Conservation (phyloP, 2,113 vertebrate genomes). For the Chunga burmeisteri region DNA sequence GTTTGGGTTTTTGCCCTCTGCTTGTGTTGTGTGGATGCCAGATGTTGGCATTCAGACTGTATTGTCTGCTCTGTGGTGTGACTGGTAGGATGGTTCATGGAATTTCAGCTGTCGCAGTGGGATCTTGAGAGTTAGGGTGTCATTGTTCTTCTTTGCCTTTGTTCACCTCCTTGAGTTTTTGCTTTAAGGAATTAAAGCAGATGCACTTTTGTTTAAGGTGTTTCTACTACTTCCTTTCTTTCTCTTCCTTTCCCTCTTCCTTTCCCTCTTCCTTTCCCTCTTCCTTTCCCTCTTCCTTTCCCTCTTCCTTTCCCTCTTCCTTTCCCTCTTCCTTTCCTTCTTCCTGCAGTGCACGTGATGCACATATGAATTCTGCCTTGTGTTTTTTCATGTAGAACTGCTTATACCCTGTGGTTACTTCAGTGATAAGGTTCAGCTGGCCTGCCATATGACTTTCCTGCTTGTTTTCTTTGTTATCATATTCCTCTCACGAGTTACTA, state of each 20-base stretch:
- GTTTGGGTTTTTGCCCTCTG: neutral
- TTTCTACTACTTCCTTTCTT: neutral
- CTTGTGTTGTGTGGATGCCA: neutral
- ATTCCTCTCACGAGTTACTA: neutral
- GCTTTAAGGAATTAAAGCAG: neutral
- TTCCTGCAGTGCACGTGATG: neutral
- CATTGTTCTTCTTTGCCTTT: neutral
- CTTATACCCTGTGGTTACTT: neutral
- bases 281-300: accelerated
- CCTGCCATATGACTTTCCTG: neutral
- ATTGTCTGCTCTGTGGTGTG: conserved; percentile 4
- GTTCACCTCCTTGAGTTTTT: neutral
- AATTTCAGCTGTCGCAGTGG: neutral
- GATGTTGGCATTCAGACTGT: neutral
- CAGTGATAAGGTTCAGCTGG: neutral
- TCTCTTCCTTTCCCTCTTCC: accelerated
- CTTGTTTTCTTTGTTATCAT: neutral
- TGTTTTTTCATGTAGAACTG: neutral
- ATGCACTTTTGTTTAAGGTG: neutral
- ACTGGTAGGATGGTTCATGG: conserved; percentile 16
- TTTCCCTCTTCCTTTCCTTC: accelerated
- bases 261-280: neutral
- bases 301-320: accelerated
- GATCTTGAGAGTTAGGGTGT: neutral
- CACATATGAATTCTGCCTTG: neutral